A percentile compares a stretch with the other conserved stretches of the same genome.
Conservation (phyloP, 2,113 vertebrate genomes). For the Sinocyclocheilus grahami region DNA sequence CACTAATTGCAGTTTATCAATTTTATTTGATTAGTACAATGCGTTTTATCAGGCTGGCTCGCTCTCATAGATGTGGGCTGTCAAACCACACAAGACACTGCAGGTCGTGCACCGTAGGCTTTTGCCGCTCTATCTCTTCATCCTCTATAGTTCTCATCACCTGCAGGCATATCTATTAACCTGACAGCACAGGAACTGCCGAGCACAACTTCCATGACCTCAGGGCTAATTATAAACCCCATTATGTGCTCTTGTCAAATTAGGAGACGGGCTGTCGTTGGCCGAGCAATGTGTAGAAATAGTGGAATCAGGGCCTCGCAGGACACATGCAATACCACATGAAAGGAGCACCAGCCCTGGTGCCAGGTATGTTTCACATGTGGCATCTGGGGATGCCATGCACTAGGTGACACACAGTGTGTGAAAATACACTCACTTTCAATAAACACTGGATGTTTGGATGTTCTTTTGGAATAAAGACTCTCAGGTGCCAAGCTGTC, state of each 20-base stretch:
- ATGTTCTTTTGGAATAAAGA: not conserved
- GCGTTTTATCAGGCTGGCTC: not conserved
- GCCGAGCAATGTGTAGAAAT: constrained; percentile 15
- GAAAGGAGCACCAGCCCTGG: not conserved
- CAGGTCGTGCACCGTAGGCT: not conserved
- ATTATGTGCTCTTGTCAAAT: constrained; percentile 55
- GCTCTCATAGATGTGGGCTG: constrained; percentile 3
- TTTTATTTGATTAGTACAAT: constrained; percentile 5
- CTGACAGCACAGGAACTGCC: constrained; percentile 43
- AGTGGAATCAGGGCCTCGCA: not conserved
- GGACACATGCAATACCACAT: not conserved
- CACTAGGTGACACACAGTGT: not conserved
- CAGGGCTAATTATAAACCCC: constrained; percentile 55
- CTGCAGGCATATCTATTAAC: constrained; percentile 47
- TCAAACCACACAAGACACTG: constrained; percentile 14
- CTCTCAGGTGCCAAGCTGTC: too few relatives aligned
- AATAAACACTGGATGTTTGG: not conserved
- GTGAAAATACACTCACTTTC: not conserved
- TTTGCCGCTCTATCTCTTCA: not conserved
- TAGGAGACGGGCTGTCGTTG: constrained; percentile 26
- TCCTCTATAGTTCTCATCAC: constrained; percentile 30
- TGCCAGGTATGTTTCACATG: not conserved
- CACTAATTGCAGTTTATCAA: constrained; percentile 20
- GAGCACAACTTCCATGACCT: constrained; percentile 44
- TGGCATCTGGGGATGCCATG: not conserved